Conservation (phyloP, 2,797 vertebrate genomes). For the Mustela erminea region DNA sequence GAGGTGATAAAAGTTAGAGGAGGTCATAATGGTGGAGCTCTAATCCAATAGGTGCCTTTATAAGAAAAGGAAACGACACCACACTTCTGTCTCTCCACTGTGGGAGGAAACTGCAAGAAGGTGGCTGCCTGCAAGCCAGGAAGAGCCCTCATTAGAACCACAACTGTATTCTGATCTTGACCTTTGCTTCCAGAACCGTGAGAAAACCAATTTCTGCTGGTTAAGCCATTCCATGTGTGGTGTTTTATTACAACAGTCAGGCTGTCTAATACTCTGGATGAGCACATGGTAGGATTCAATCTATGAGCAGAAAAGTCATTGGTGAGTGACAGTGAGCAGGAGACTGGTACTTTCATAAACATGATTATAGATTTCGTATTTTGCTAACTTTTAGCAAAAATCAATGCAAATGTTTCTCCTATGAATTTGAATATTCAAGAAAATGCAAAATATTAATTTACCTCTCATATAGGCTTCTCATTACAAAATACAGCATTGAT, state of each 20-base stretch:
- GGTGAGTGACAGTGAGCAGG: conserved; percentile 17
- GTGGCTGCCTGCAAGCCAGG: background rate
- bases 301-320: background rate
- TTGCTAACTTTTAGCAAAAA: background rate
- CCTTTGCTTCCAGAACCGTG: background rate
- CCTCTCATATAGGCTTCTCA: background rate
- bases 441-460: background rate
- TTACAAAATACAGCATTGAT: conserved; percentile 26
- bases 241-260: background rate
- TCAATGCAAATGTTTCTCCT: conserved; percentile 37
- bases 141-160: background rate
- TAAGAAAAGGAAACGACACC: background rate
- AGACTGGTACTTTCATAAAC: background rate
- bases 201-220: background rate
- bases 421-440: conserved; percentile 4
- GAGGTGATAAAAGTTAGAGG: background rate
- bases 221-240: background rate
- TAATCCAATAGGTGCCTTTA: background rate
- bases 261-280: background rate
- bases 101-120: background rate
- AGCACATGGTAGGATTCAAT: background rate
- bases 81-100: background rate
- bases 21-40: background rate
- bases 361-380: background rate
- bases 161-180: background rate